Evolutionary conservation across 2,888 invertebrate genomes (phyloP).

Genomic region (Nemotelus nigrinus): DNA sequence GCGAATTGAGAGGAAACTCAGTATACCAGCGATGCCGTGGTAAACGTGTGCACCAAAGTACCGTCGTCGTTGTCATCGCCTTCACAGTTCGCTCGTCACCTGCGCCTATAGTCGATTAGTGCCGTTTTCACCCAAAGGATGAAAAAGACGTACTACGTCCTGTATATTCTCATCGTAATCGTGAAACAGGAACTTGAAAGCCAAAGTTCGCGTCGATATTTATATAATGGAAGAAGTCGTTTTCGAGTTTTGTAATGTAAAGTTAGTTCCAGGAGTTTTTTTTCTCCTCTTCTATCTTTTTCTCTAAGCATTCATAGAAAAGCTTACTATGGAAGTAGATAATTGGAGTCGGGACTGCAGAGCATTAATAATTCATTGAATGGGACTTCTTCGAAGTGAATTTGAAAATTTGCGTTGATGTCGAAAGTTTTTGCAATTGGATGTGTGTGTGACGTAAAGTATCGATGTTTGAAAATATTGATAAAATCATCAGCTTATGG

Average conservation of each 20-base stretch:
- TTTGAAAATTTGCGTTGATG: constrained; percentile 7
- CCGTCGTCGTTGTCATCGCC: too few species aligned
- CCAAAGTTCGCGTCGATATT: constrained; percentile 34
- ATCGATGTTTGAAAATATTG: too few species aligned
- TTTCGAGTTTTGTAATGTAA: constrained; percentile 30
- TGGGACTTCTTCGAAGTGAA: not conserved
- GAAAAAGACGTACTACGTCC: too few species aligned
- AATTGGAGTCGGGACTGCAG: constrained; percentile 11
- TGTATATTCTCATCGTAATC: not conserved
- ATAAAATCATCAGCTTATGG: too few species aligned
- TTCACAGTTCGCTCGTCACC: not conserved
- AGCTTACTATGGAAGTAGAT: not conserved
- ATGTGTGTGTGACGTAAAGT: not conserved
- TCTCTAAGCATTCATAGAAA: not conserved
- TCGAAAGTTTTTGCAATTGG: not conserved
- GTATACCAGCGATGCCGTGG: too few species aligned
- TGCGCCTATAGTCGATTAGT: not conserved
- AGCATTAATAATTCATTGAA: not conserved
- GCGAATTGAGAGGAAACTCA: not conserved
- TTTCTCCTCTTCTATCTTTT: not conserved
- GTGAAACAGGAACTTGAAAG: not conserved
- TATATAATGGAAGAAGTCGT: constrained; percentile 41
- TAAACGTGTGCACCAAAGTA: too few species aligned
- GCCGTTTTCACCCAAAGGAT: not conserved
- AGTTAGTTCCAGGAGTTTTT: not conserved